These are phyloP conservation scores for Clarias macrocephalus DNA, from an alignment of 2,113 vertebrate species.

Conservation along the genomic window DNA sequence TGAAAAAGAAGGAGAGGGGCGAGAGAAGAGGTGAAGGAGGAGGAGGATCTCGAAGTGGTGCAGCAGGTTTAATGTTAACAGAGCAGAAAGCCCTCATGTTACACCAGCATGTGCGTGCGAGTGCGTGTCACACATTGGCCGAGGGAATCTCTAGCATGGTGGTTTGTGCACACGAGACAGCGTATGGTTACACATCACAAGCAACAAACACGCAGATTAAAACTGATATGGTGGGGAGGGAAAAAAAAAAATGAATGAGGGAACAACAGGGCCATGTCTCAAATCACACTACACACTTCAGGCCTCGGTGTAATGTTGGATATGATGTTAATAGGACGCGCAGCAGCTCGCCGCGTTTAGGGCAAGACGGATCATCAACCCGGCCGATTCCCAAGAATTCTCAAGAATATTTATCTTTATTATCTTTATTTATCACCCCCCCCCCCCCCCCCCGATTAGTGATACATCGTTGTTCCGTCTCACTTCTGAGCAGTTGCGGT, in stretches of 20 bases:
- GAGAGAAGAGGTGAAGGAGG: not conserved
- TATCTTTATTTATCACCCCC: no score
- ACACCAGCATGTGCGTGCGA: not conserved
- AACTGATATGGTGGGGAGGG: not conserved
- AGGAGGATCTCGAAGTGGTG: conserved; percentile 9
- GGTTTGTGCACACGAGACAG: conserved; percentile 11
- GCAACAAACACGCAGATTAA: conserved; percentile 10
- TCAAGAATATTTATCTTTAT: no score
- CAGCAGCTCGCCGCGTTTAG: no score
- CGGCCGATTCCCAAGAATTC: no score
- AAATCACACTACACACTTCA: not conserved
- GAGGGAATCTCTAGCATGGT: conserved; percentile 18
- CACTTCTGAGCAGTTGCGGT: no score
- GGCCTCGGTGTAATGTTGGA: no score
- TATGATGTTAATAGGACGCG: no score
- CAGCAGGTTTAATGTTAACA: conserved; percentile 42
- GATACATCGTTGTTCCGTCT: no score
- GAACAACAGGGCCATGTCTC: not conserved
- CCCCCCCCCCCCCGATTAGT: no score
- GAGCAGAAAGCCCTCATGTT: conserved; percentile 43
- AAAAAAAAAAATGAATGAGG: not conserved
- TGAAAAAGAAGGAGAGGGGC: not conserved
- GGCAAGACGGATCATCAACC: no score
- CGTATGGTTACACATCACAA: not conserved
- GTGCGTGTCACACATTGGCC: conserved; percentile 9